Percentiles rank a stretch among this genome's conserved stretches.
Conservation (phyloP, 2,113 vertebrate genomes). For the Neomonachus schauinslandi region DNA sequence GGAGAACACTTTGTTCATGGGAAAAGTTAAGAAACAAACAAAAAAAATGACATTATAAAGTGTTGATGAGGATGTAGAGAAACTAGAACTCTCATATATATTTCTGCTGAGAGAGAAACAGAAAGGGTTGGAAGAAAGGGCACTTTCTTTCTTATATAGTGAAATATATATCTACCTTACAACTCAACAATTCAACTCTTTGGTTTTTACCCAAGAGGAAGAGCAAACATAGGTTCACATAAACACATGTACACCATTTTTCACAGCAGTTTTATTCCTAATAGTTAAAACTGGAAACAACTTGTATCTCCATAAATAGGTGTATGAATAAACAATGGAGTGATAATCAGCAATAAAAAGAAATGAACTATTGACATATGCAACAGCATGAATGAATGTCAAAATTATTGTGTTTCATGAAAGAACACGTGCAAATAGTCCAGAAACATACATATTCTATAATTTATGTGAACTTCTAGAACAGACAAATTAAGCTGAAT, state of each 20-base stretch:
- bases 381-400: not conserved
- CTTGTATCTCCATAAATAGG: not conserved
- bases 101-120: not conserved
- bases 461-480: not conserved
- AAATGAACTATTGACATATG: not conserved
- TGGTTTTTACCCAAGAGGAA: not conserved
- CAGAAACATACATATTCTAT: not conserved
- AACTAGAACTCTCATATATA: not conserved
- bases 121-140: not conserved
- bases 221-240: not conserved
- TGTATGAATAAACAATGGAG: not conserved
- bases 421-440: not conserved
- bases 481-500: not conserved
- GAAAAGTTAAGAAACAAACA: not conserved
- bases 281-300: not conserved
- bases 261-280: not conserved
- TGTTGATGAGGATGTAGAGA: conserved; percentile 31
- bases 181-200: not conserved
- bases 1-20: not conserved
- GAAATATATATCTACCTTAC: not conserved
- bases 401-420: not conserved
- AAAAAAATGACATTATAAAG: not conserved
- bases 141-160: not conserved
- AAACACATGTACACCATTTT: not conserved
- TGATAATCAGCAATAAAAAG: not conserved